Conservation (phyloP, 2,797 vertebrate species). For the Crocidura indochinensis region DNA sequence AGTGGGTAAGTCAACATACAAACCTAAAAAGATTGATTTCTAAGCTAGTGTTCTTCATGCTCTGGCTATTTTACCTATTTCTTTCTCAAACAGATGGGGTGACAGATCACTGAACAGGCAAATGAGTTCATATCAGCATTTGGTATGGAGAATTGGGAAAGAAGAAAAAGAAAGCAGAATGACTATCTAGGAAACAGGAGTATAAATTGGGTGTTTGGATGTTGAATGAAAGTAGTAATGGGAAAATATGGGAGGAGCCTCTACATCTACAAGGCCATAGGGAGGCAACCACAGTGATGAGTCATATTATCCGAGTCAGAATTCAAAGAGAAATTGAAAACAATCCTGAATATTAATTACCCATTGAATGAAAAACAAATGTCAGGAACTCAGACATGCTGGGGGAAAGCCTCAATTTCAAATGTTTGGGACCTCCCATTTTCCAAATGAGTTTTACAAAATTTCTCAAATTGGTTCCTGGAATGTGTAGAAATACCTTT, state of each 20-base stretch:
- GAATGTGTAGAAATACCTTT: not conserved
- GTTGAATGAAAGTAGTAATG: not conserved
- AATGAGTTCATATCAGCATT: not conserved
- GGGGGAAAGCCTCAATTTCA: not conserved
- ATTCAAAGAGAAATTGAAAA: not conserved
- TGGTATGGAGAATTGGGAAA: not conserved
- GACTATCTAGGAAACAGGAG: not conserved
- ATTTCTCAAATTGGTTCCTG: not conserved
- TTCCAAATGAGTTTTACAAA: conserved; percentile 40
- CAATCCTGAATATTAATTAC: not conserved
- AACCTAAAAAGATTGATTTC: not conserved
- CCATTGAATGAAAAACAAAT: not conserved
- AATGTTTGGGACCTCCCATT: not conserved
- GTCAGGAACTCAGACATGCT: not conserved
- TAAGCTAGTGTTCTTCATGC: not conserved
- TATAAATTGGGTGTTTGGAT: not conserved
- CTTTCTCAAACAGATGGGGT: not conserved
- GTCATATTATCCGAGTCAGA: not conserved
- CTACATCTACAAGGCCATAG: not conserved
- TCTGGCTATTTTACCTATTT: not conserved
- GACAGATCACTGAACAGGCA: not conserved
- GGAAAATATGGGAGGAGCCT: not conserved
- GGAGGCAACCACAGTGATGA: not conserved
- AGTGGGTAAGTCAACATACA: not conserved
- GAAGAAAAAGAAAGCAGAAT: not conserved